Evolutionary conservation across 2,797 vertebrate species (phyloP).

Genomic region (Catamblyrhynchus diadema): DNA sequence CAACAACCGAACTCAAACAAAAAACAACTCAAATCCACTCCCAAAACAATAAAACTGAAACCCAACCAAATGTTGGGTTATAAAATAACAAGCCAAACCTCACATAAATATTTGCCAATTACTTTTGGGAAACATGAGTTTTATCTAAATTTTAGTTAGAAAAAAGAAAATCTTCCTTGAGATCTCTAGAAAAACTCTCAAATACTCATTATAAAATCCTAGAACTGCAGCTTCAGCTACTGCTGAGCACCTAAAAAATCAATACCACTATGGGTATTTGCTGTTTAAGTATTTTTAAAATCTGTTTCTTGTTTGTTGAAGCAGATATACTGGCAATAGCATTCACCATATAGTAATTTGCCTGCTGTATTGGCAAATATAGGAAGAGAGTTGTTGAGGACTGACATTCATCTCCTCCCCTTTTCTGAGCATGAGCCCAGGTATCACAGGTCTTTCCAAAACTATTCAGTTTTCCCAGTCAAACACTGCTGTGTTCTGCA

Average conservation of each 20-base stretch:
- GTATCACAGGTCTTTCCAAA: not conserved
- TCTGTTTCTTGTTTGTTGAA: not conserved
- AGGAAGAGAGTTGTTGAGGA: not conserved
- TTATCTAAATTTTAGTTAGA: not conserved
- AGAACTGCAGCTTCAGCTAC: not conserved
- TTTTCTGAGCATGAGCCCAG: not conserved
- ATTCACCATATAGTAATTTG: not conserved
- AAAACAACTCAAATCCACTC: not conserved
- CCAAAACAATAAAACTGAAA: not conserved
- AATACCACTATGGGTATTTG: not conserved
- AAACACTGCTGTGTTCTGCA: not conserved
- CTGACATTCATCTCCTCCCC: rapidly evolving
- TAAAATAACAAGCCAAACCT: not conserved
- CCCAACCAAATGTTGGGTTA: not conserved
- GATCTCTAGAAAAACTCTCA: not conserved
- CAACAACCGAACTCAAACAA: not conserved
- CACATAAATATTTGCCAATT: not conserved
- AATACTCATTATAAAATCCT: not conserved
- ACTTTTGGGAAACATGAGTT: not conserved
- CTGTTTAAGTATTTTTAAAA: not conserved
- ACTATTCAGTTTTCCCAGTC: not conserved
- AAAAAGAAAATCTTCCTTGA: not conserved
- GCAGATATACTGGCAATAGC: not conserved
- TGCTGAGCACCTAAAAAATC: not conserved
- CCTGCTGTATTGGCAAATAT: rapidly evolving